Percentiles rank a stretch among this genome's conserved stretches.
These are phyloP conservation scores for Luscinia megarhynchos DNA, from an alignment of 2,797 vertebrate genomes.

Conservation along the genomic window DNA sequence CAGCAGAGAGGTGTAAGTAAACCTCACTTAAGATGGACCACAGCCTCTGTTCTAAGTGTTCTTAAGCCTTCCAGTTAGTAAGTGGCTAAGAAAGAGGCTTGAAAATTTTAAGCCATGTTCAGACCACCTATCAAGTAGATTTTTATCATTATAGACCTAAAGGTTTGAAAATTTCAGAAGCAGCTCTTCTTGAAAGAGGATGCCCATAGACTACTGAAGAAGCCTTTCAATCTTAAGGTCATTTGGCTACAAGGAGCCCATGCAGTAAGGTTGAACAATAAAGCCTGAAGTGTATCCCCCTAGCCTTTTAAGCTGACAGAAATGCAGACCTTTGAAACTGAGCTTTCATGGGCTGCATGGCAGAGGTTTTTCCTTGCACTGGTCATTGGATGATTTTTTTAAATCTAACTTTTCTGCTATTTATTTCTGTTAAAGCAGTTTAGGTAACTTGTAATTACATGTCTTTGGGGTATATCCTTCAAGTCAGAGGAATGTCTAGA, in stretches of 20 bases:
- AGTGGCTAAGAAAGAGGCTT: not conserved
- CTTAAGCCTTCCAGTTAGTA: not conserved
- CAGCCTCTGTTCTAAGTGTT: not conserved
- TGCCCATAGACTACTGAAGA: not conserved
- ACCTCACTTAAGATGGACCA: not conserved
- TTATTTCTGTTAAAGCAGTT: not conserved
- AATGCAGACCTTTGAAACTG: not conserved
- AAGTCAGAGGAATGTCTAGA: not conserved
- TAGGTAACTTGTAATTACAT: not conserved
- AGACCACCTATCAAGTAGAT: not conserved
- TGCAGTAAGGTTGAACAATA: not conserved
- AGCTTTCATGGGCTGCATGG: not conserved
- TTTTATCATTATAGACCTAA: not conserved
- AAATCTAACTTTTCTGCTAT: not conserved
- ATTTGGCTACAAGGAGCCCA: not conserved
- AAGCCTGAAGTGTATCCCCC: not conserved
- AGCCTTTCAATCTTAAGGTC: not conserved
- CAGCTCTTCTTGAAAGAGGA: not conserved
- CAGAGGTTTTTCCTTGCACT: not conserved
- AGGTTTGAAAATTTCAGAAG: not conserved
- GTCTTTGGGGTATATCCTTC: not conserved
- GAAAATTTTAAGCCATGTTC: not conserved
- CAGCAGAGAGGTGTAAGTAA: not conserved
- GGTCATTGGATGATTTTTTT: not conserved
- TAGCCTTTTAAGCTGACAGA: not conserved